Evolutionary conservation across 2,888 invertebrate genomes (phyloP).

Genomic region (Noctua fimbriata): DNA sequence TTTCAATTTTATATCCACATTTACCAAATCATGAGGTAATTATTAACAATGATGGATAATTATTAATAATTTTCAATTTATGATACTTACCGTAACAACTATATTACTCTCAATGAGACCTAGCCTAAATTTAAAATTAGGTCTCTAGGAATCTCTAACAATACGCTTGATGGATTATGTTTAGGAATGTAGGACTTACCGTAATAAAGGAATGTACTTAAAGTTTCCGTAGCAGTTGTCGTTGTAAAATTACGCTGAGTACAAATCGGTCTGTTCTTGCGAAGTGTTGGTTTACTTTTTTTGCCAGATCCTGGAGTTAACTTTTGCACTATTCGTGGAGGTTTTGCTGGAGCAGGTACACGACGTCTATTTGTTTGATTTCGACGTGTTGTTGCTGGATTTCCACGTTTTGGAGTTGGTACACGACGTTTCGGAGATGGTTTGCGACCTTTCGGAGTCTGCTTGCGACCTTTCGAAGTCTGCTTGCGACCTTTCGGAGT

Average conservation of each 20-base stretch:
- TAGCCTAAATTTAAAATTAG: slow-evolving; percentile 1
- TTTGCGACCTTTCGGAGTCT: background rate
- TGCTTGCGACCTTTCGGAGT: too few species aligned
- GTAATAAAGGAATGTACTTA: background rate
- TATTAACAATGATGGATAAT: too few species aligned
- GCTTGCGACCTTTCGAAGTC: background rate
- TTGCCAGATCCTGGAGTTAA: background rate
- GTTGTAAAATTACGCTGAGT: background rate
- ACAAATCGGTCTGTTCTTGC: background rate
- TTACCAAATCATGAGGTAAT: too few species aligned
- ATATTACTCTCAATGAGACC: background rate
- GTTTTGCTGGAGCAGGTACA: background rate
- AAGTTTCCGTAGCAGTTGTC: background rate
- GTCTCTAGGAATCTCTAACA: background rate
- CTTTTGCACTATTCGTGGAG: background rate
- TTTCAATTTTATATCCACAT: too few species aligned
- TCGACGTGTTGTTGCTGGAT: background rate
- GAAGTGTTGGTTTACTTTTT: background rate
- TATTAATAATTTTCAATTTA: too few species aligned
- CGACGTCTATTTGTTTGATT: too few species aligned
- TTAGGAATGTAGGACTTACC: background rate
- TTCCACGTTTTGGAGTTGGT: background rate
- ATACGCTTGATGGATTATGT: background rate
- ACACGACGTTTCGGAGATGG: background rate
- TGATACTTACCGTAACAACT: too few species aligned